A percentile compares a stretch with the other conserved stretches of the same genome.
Conservation (phyloP, 2,113 vertebrate genomes). For the Periophthalmodon schlosseri region DNA sequence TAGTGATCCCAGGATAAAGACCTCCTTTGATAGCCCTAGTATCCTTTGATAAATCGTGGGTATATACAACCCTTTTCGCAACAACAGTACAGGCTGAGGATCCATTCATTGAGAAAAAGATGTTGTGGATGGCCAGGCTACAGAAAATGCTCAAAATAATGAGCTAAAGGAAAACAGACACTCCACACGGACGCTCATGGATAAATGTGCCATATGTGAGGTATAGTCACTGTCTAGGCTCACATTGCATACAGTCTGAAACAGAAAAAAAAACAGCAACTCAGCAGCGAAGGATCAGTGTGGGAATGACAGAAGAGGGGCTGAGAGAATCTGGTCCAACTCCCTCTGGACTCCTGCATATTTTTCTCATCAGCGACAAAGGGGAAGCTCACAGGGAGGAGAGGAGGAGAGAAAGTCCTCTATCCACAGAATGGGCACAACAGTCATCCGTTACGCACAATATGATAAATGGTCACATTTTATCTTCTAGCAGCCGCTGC, state of each 20-base stretch:
- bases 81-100: neutral
- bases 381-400: slow-evolving; percentile 17
- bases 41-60: neutral
- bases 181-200: slow-evolving; percentile 29
- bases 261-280: slow-evolving; percentile 29
- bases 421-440: slow-evolving; percentile 45
- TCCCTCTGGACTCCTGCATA: slow-evolving; percentile 11
- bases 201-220: slow-evolving; percentile 57
- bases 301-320: slow-evolving; percentile 32
- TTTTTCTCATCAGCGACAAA: slow-evolving; percentile 15
- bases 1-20: neutral
- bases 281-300: slow-evolving; percentile 25
- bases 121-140: neutral
- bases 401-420: slow-evolving; percentile 21
- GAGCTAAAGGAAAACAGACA: neutral
- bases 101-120: neutral
- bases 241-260: slow-evolving; percentile 63
- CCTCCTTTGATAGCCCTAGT: neutral
- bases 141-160: slow-evolving; percentile 7
- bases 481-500: slow-evolving; percentile 4
- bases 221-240: slow-evolving; percentile 51
- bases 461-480: slow-evolving; percentile 37
- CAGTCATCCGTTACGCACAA: slow-evolving; percentile 19
- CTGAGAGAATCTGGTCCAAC: slow-evolving; percentile 6
- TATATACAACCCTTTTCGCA: neutral